phyloP scores from a whole-genome alignment of 2,113 vertebrate genomes.

The Poicephalus gulielmi region DNA sequence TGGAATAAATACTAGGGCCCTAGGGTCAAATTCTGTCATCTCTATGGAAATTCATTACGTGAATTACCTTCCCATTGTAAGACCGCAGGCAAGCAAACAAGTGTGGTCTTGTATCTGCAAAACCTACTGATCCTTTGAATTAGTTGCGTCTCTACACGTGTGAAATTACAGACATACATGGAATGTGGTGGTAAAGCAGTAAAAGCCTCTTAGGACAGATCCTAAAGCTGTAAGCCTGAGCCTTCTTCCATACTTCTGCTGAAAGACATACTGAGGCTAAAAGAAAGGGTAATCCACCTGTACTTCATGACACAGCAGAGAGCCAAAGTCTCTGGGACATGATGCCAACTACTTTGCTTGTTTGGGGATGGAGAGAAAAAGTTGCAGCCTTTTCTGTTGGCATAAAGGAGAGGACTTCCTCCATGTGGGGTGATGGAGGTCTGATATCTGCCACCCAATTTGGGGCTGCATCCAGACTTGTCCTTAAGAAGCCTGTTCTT shows the following conservation, averaged over 20 bases:
- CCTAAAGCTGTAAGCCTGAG: not conserved
- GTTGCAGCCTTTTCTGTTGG: not conserved
- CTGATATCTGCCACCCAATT: not conserved
- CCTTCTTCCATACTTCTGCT: not conserved
- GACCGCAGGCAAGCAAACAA: not conserved
- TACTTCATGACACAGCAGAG: not conserved
- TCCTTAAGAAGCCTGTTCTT: not conserved
- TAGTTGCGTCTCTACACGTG: not conserved
- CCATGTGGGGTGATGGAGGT: not conserved
- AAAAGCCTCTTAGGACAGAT: not conserved
- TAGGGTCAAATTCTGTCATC: not conserved
- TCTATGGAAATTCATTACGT: not conserved
- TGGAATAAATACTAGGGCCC: not conserved
- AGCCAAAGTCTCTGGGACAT: not conserved
- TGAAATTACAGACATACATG: not conserved
- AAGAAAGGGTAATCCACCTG: not conserved
- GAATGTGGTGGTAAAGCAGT: not conserved
- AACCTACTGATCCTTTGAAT: not conserved
- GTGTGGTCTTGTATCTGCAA: not conserved
- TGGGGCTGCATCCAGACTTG: not conserved
- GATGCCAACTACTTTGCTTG: not conserved
- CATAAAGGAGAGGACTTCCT: not conserved
- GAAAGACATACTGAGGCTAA: not conserved
- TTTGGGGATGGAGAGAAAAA: not conserved
- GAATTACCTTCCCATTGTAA: not conserved